Percentiles rank a stretch among this genome's conserved stretches.
These are phyloP conservation scores for Pseudomyrmex gracilis DNA, from an alignment of 1,140 invertebrate species.

Conservation along the genomic window DNA sequence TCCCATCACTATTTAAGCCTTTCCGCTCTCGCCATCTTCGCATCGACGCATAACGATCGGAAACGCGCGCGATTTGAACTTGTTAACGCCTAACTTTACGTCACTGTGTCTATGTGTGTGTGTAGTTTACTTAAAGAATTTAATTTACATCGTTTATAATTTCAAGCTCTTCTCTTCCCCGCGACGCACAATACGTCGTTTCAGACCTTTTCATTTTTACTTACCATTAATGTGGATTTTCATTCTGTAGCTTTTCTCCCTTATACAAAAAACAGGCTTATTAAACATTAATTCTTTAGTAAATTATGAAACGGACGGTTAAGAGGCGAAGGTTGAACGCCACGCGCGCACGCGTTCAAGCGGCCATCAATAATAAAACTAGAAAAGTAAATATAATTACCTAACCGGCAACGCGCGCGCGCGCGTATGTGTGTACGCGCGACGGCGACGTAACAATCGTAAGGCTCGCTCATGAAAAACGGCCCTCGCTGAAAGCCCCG, in stretches of 20 bases:
- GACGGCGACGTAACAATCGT: conserved; percentile 74
- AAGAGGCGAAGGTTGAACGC: conserved; percentile 4
- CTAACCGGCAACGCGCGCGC: conserved; percentile 67
- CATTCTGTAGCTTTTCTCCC: background rate
- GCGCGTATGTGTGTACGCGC: conserved; percentile 74
- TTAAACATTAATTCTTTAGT: conserved; percentile 1
- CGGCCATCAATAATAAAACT: conserved; percentile 80
- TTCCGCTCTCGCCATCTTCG: conserved; percentile 43
- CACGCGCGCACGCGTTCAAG: background rate
- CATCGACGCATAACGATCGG: conserved; percentile 44
- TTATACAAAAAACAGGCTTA: background rate
- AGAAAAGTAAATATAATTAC: conserved; percentile 82
- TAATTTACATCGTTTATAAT: background rate
- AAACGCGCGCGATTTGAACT: conserved; percentile 58
- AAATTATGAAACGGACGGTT: background rate
- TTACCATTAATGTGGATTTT: conserved; percentile 15
- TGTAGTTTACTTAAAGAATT: conserved; percentile 18
- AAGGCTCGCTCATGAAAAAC: conserved; percentile 73
- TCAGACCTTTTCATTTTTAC: background rate
- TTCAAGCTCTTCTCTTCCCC: background rate
- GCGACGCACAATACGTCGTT: background rate
- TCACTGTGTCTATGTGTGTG: background rate
- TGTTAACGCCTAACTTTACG: conserved; percentile 6
- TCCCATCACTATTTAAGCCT: conserved; percentile 54
- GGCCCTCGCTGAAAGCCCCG: conserved; percentile 69